These are phyloP conservation scores for Hippocampus kuda DNA, from an alignment of 2,797 vertebrate genomes.

Conservation along the genomic window DNA sequence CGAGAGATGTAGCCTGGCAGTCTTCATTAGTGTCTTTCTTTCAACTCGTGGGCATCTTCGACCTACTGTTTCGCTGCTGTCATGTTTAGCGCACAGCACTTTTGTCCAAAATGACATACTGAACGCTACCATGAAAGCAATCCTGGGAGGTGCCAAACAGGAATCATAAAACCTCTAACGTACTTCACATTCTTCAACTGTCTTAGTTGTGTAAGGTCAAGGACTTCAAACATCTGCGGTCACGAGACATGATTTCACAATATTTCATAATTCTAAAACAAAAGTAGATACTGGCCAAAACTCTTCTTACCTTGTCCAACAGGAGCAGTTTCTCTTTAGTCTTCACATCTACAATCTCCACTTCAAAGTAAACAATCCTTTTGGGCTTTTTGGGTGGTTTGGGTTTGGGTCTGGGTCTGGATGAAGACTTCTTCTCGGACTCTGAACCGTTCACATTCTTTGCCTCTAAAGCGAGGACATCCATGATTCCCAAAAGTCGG, in stretches of 20 bases:
- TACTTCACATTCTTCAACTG: background rate
- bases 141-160: background rate
- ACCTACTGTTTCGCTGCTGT: too few species aligned
- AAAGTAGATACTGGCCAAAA: conserved; percentile 2
- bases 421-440: conserved; percentile 45
- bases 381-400: conserved; percentile 77
- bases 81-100: background rate
- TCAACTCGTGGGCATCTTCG: background rate
- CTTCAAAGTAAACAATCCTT: conserved; percentile 89
- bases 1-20: background rate
- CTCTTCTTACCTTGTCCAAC: conserved; percentile 80
- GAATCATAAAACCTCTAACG: background rate
- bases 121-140: background rate
- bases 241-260: background rate
- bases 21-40: background rate
- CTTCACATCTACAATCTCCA: conserved; percentile 84
- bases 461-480: conserved; percentile 70
- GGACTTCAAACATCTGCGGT: conserved; percentile 1
- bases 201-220: conserved; percentile 1
- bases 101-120: background rate
- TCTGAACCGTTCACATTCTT: conserved; percentile 48
- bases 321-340: conserved; percentile 86
- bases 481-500: conserved; percentile 53
- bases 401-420: conserved; percentile 61
- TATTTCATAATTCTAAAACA: background rate